Conservation (phyloP, 1,140 invertebrate species). For the Caenorhabditis elegans region DNA sequence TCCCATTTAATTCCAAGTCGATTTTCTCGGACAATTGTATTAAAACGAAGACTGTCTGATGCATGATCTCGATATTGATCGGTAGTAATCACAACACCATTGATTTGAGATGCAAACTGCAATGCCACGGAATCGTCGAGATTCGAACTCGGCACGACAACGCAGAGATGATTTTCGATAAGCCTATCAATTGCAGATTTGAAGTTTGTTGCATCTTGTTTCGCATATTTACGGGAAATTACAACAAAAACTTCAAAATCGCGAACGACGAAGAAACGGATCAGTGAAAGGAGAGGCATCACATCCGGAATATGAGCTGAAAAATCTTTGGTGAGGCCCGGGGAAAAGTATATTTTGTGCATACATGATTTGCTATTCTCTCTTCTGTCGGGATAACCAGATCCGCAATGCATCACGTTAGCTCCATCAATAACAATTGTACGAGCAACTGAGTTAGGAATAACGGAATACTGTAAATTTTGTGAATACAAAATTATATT, state of each 20-base stretch:
- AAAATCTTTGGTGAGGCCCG: neutral
- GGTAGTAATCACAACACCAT: neutral
- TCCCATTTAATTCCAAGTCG: neutral
- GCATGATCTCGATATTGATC: neutral
- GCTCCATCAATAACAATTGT: neutral
- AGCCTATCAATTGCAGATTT: neutral
- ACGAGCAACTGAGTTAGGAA: neutral
- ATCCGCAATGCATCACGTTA: neutral
- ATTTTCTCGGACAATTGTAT: neutral
- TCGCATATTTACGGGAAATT: neutral
- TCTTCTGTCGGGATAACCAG: neutral
- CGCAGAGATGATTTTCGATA: neutral
- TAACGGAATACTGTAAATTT: too few species aligned
- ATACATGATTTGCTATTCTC: too few species aligned
- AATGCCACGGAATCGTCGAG: neutral
- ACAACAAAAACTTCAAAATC: neutral
- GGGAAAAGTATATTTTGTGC: too few species aligned
- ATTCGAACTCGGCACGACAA: neutral
- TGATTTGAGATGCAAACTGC: neutral
- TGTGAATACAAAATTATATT: too few species aligned
- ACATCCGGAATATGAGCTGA: neutral
- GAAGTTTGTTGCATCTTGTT: neutral
- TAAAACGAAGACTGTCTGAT: too few species aligned
- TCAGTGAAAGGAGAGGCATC: neutral
- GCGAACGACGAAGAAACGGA: neutral